Base-by-base conservation (phyloP, 2,797 vertebrate genomes). In the Macropodus opercularis region DNA sequence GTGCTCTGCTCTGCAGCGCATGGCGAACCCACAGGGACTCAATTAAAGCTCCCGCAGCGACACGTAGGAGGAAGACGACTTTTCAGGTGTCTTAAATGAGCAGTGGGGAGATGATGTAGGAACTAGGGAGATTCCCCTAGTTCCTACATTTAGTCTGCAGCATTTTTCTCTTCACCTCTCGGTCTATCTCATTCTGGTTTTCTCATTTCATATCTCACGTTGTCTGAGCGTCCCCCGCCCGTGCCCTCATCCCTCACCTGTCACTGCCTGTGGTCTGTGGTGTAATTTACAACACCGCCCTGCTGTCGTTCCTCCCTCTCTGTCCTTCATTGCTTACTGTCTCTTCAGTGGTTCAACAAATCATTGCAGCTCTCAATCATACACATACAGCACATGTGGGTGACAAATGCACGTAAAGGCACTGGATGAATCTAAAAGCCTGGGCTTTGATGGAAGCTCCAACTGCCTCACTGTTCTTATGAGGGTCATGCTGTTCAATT, bases 251-350 rank as follows among this genome's bases (percentile, higher is more conserved):
- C 56, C 49, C 13, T 72, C 80, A 69, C 46, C 55, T 80, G 73
- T 80, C 76, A 72, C 72, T 72, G 83, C 79, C 74, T 62, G 65
- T 52, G 9, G 43, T 50, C 35, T 54, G 36, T 13, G n/a, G 36
- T 13, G n/a, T 72, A 55, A 80, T 77, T 73, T 69, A 42, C 74
- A 67, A 63, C 67, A 9, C 31, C 54, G 35, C 56, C 60, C 67
- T 6, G 3, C 18, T 19, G 27, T 62, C 70, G 43, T 21, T 35
- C 53, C 58, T 40, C 57, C 51, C 38, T 66, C 49, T 47, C 35
- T n/a, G 29, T 21, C 44, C 58, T 55, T 48, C 50, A 34, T 52
- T 34, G 69, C 34, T 51, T 18, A 7, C 31, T 7, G 43, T 43
- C 57, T 26, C 48, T 29, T 29, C 34, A 27, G 29, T 6, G 38